A percentile compares a stretch with the other conserved stretches of the same genome.
These are phyloP conservation scores for Lottia gigantea DNA, from an alignment of 2,888 invertebrate genomes.

Conservation along the genomic window DNA sequence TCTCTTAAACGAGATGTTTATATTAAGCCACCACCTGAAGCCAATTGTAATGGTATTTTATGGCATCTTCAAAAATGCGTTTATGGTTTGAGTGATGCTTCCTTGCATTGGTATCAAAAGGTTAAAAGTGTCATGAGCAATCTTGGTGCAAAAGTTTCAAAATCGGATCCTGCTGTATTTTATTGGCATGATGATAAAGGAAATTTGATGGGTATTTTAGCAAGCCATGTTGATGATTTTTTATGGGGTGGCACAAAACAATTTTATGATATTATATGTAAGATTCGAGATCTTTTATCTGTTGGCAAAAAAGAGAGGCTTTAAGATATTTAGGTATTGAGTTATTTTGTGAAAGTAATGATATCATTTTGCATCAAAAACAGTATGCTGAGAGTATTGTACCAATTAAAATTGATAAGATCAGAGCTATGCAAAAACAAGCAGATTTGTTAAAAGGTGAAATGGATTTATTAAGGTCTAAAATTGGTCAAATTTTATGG, in stretches of 20 bases:
- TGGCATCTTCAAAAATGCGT: conserved; percentile 18
- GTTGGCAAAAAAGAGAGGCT: conserved; percentile 19
- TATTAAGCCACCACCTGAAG: conserved; percentile 11
- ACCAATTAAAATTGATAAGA: neutral
- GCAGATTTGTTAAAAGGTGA: neutral
- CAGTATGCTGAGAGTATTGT: conserved; percentile 1
- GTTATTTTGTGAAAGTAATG: neutral
- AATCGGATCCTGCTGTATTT: conserved; percentile 18
- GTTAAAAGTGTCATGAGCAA: neutral
- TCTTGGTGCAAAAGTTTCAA: conserved; percentile 10
- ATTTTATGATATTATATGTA: conserved; percentile 18
- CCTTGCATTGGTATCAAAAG: conserved; percentile 16
- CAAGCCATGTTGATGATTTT: conserved; percentile 25
- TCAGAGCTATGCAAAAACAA: neutral
- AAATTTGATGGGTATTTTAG: conserved; percentile 14
- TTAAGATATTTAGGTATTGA: conserved; percentile 20
- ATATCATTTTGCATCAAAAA: neutral
- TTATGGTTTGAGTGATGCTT: conserved; percentile 24
- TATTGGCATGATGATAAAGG: conserved; percentile 11
- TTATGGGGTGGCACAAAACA: conserved; percentile 15
- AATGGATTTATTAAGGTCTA: neutral
- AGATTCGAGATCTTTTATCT: conserved; percentile 11
- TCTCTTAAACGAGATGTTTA: neutral
- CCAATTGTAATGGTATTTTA: neutral
- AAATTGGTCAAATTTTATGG: conserved; percentile 16